Percentiles rank a stretch among this genome's conserved stretches.
Evolutionary conservation across 2,113 vertebrate genomes (phyloP).

Genomic region (Erinaceus europaeus): DNA sequence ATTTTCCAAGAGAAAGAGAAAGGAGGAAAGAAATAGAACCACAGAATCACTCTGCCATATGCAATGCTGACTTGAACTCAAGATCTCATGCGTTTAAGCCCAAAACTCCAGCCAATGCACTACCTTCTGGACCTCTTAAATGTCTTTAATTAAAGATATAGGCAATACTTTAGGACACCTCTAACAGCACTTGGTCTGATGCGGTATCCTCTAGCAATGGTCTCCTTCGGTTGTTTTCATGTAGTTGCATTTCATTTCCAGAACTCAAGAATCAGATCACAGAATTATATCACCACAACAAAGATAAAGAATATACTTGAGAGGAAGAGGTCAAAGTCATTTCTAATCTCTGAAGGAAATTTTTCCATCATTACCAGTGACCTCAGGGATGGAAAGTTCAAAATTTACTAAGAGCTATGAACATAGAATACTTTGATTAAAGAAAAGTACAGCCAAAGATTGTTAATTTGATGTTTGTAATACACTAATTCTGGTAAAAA

Average conservation of each 20-base stretch:
- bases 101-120: no score
- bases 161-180: neutral
- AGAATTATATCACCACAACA: slow-evolving; percentile 11
- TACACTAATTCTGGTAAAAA: slow-evolving; percentile 71
- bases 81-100: no score
- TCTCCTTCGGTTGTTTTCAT: neutral
- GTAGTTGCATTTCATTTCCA: slow-evolving; percentile 36
- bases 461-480: slow-evolving; percentile 70
- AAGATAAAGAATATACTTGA: neutral
- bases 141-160: neutral
- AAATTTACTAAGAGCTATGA: slow-evolving; percentile 63
- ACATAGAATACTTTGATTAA: slow-evolving; percentile 68
- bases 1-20: neutral
- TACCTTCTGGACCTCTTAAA: no score
- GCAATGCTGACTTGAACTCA: no score
- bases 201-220: neutral
- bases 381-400: slow-evolving; percentile 60
- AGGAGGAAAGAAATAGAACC: no score
- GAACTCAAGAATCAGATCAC: neutral
- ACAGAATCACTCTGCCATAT: no score
- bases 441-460: slow-evolving; percentile 73
- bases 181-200: neutral
- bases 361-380: slow-evolving; percentile 57
- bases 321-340: slow-evolving; percentile 47
- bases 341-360: slow-evolving; percentile 42